Conservation (phyloP, 2,888 invertebrate genomes). For the Xylophagus ater region DNA sequence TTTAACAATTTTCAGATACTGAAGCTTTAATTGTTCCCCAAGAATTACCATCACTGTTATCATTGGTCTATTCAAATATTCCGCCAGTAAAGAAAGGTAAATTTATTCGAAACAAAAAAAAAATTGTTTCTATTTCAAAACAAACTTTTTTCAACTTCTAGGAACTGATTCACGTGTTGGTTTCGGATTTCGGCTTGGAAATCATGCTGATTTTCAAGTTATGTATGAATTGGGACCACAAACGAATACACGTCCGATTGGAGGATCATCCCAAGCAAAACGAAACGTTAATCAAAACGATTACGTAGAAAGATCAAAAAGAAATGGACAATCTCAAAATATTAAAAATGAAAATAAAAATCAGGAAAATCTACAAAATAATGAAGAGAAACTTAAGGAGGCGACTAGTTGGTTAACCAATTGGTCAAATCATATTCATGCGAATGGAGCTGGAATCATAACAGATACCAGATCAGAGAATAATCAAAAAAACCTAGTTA, state of each 20-base stretch:
- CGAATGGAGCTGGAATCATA: slow-evolving; percentile 20
- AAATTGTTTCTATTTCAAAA: not conserved
- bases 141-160: slow-evolving; percentile 29
- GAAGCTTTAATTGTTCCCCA: slow-evolving; percentile 62
- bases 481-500: slow-evolving; percentile 31
- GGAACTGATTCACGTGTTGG: slow-evolving; percentile 72
- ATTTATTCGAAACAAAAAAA: slow-evolving; percentile 3
- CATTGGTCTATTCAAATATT: slow-evolving; percentile 71
- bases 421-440: slow-evolving; percentile 49
- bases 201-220: slow-evolving; percentile 72
- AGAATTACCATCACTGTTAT: slow-evolving; percentile 66
- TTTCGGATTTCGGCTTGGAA: slow-evolving; percentile 67
- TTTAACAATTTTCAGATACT: slow-evolving; percentile 39
- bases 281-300: slow-evolving; percentile 30
- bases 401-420: slow-evolving; percentile 43
- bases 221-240: slow-evolving; percentile 68
- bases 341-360: too few relatives aligned
- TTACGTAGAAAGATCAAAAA: slow-evolving; percentile 15
- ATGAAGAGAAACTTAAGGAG: too few relatives aligned
- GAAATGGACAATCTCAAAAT: slow-evolving; percentile 15
- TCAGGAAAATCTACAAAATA: too few relatives aligned
- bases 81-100: slow-evolving; percentile 77
- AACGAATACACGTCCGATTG: slow-evolving; percentile 57
- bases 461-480: not conserved
- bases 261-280: slow-evolving; percentile 35